phyloP scores from a whole-genome alignment of 2,113 vertebrate species.

The Saccopteryx bilineata region DNA sequence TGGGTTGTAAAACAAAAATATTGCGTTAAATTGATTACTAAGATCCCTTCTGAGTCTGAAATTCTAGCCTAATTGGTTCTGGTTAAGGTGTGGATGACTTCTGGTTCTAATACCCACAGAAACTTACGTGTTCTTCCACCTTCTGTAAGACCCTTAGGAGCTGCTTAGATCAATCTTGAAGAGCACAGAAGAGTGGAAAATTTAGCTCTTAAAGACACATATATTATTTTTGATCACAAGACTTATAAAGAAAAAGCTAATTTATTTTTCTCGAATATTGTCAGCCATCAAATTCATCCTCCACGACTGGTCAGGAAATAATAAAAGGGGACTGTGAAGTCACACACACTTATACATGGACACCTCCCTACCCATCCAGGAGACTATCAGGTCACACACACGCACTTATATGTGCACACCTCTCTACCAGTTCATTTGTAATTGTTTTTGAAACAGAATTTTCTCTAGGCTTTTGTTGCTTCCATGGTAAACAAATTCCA shows the following conservation, averaged over 20 bases:
- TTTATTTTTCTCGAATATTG: neutral
- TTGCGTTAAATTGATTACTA: neutral
- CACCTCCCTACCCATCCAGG: neutral
- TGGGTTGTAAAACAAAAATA: neutral
- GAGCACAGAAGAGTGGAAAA: neutral
- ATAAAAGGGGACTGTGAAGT: neutral
- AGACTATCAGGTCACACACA: neutral
- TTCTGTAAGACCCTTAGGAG: neutral
- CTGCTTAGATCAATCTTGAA: neutral
- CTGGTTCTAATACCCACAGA: neutral
- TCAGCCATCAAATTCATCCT: neutral
- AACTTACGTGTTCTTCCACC: neutral
- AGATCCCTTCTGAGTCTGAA: conserved; percentile 21
- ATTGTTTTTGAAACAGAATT: conserved; percentile 6
- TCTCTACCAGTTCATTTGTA: neutral
- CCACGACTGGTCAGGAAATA: neutral
- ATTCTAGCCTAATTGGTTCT: neutral
- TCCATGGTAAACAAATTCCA: conserved; percentile 6
- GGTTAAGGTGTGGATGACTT: neutral
- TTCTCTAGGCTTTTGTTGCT: neutral
- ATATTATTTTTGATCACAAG: neutral
- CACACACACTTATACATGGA: neutral
- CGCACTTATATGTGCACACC: fast-evolving
- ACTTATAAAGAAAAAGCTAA: neutral
- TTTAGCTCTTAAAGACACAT: neutral